Evolutionary conservation across 2,888 invertebrate genomes (phyloP).

Genomic region (Sylvicola cinctus): DNA sequence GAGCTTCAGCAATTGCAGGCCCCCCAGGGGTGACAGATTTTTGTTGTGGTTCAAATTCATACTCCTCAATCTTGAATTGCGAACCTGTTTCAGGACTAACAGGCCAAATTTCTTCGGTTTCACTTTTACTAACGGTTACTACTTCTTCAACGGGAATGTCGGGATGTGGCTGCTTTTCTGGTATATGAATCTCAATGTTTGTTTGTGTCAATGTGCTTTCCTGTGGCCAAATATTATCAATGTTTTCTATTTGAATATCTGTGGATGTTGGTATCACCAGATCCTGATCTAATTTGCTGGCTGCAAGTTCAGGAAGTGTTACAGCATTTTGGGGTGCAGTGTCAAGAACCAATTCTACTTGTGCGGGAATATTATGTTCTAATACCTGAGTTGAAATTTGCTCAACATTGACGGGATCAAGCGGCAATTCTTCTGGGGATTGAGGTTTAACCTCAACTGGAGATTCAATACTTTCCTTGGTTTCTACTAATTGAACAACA

Average conservation of each 20-base stretch:
- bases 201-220: constrained; percentile 13
- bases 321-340: constrained; percentile 17
- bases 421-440: background rate
- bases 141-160: no score
- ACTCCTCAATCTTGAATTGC: constrained; percentile 15
- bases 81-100: constrained; percentile 18
- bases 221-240: constrained; percentile 22
- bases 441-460: no score
- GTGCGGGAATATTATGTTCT: constrained; percentile 23
- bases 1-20: background rate
- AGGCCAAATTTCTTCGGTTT: constrained; percentile 17
- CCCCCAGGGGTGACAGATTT: background rate
- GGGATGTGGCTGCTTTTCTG: constrained; percentile 5
- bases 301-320: constrained; percentile 5
- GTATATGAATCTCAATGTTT: background rate
- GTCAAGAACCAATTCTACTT: constrained; percentile 21
- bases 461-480: no score
- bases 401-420: constrained; percentile 6
- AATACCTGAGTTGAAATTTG: constrained; percentile 21
- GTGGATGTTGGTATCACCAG: constrained; percentile 3
- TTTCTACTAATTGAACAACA: no score
- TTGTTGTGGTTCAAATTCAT: constrained; percentile 13
- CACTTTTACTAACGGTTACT: constrained; percentile 3
- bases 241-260: constrained; percentile 9
- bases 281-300: constrained; percentile 2